These are phyloP conservation scores for Ptyas mucosa DNA, from an alignment of 2,113 vertebrate species.

Conservation along the genomic window DNA sequence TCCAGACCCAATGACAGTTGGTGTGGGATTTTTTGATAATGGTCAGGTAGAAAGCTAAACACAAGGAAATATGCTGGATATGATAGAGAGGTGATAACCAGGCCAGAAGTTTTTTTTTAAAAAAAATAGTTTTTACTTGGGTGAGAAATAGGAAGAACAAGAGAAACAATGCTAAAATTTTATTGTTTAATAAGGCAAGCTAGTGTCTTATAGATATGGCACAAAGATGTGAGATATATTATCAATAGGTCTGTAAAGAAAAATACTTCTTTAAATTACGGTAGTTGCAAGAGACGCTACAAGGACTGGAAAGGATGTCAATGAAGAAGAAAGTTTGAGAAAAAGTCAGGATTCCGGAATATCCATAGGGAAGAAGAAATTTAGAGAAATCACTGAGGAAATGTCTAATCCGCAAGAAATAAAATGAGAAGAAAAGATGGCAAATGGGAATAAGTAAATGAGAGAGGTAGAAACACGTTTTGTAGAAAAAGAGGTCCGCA, in stretches of 20 bases:
- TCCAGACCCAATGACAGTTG: background rate
- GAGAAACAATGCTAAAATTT: background rate
- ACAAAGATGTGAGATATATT: background rate
- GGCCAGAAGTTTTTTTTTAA: background rate
- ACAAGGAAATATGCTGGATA: slow-evolving; percentile 16
- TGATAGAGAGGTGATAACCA: background rate
- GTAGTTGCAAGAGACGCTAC: background rate
- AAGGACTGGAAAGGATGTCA: background rate
- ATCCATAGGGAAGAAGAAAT: background rate
- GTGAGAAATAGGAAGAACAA: background rate
- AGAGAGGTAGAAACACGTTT: background rate
- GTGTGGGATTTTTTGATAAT: background rate
- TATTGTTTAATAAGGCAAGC: background rate
- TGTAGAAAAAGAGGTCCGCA: background rate
- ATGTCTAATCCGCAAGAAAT: background rate
- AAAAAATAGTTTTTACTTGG: background rate
- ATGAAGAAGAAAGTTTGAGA: background rate
- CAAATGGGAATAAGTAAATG: background rate
- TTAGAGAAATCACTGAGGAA: background rate
- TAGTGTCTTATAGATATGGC: background rate
- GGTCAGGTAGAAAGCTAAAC: background rate
- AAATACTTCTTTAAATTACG: background rate
- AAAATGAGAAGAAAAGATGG: background rate
- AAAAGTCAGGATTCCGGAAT: background rate
- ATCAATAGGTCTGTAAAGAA: background rate